Conservation (phyloP, 1,140 invertebrate species). For the Idris sp. region DNA sequence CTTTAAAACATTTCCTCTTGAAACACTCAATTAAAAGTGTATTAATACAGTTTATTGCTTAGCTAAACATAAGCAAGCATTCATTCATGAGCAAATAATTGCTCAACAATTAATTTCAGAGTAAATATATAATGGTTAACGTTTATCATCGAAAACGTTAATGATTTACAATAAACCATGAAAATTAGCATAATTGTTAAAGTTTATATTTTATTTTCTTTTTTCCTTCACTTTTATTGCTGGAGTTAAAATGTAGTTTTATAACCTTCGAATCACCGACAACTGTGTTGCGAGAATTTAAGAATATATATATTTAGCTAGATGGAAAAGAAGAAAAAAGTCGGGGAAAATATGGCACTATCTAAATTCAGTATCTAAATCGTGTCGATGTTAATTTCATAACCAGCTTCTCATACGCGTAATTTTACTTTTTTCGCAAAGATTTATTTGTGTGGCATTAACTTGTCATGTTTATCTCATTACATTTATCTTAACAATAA, state of each 20-base stretch:
- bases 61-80: not conserved
- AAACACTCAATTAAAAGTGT: slow-evolving; percentile 18
- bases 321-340: no score
- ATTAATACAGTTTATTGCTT: no score
- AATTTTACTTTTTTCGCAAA: slow-evolving; percentile 35
- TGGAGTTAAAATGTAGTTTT: slow-evolving; percentile 19
- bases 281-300: slow-evolving; percentile 12
- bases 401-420: slow-evolving; percentile 27
- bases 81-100: no score
- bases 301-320: no score
- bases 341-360: slow-evolving; percentile 20
- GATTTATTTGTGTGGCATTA: slow-evolving; percentile 55
- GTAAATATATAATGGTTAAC: no score
- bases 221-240: slow-evolving; percentile 13
- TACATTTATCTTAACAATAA: slow-evolving; percentile 62
- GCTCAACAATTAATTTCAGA: not conserved
- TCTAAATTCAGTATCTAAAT: slow-evolving; percentile 49
- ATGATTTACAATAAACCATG: slow-evolving; percentile 28
- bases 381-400: slow-evolving; percentile 49
- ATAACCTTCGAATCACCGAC: no score
- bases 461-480: slow-evolving; percentile 62
- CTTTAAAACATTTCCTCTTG: slow-evolving; percentile 16
- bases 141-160: slow-evolving; percentile 16
- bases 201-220: no score
- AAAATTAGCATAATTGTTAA: slow-evolving; percentile 23